Evolutionary conservation across 2,797 vertebrate species (phyloP), one percentile per base, ranked within the genome.

Genomic region (Phaenicophaeus curvirostris): DNA sequence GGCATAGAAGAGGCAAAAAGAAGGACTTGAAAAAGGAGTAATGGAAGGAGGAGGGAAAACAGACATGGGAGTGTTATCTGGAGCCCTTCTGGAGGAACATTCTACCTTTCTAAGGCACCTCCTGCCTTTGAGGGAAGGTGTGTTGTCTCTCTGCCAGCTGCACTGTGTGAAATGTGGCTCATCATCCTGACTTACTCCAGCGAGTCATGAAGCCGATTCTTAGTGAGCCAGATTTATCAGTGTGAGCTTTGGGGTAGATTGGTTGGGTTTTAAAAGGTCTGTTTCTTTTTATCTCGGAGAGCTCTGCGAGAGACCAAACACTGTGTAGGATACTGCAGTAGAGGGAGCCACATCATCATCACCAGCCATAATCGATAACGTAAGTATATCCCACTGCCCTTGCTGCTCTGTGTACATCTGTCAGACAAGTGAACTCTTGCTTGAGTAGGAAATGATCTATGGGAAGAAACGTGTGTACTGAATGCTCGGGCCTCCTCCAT

Each of bases 291-390:
- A 44, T 58, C n/a, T 82, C 21, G 66, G 35, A 90, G 42, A 93
- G 14, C 37, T 8, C 9, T 66, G 71, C 6, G 20, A 53, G 30
- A 9, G 35, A 90, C 30, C 44, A 59, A 61, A 42, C 87, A 89
- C 17, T 73, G 21, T 8, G 82, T 48, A 30, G 39, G 59, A 59
- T 62, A 13, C 39, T 81, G 82, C 96, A 93, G 94, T 19, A 96
- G 95, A 86, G 93, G 95, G 94, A 95, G 95, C 93, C 88, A 85
- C 87, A 84, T 69, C 75, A 94, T 85, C 91, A 94, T 85, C 93
- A 89, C 37, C 84, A 73, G 87, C 83, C 54, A 12, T 39, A 50
- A 68, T 25, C 3, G 4, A 16, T 54, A 53, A 20, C 6, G 11
- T 28, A 50, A 42, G 20, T 41, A 54, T 44, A 8, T 6, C 41